A percentile compares a stretch with the other conserved stretches of the same genome.
Evolutionary conservation across 2,888 invertebrate species (phyloP).

Genomic region (Troides aeacus): DNA sequence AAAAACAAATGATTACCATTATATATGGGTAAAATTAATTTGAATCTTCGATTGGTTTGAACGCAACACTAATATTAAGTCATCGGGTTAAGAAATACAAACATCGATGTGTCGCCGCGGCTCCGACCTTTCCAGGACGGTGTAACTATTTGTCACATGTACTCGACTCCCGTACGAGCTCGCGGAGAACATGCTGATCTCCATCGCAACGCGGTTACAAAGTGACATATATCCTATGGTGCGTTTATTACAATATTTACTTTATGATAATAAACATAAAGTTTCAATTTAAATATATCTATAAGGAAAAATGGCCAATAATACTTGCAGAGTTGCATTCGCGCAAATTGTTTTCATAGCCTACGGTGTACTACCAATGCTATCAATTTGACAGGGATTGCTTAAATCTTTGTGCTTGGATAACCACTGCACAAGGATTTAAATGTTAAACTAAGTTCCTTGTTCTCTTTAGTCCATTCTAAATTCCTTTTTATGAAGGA

Average conservation of each 20-base stretch:
- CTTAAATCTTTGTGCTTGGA: conserved; percentile 54
- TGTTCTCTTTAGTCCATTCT: neutral
- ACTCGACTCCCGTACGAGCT: conserved; percentile 75
- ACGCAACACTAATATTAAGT: conserved; percentile 70
- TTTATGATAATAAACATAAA: conserved; percentile 32
- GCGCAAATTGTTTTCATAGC: conserved; percentile 61
- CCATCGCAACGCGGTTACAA: conserved; percentile 53
- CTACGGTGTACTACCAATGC: conserved; percentile 70
- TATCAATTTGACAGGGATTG: conserved; percentile 67
- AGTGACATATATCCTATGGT: conserved; percentile 39
- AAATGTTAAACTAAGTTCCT: neutral
- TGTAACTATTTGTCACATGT: conserved; percentile 79
- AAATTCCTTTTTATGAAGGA: neutral
- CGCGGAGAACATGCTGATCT: conserved; percentile 72
- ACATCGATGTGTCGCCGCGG: conserved; percentile 69
- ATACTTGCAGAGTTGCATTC: conserved; percentile 45
- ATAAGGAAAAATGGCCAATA: conserved; percentile 23
- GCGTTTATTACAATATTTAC: conserved; percentile 33
- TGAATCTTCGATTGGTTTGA: conserved; percentile 13
- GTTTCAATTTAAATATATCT: conserved; percentile 33
- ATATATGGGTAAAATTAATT: neutral
- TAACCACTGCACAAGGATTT: neutral
- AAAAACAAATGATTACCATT: too few species aligned
- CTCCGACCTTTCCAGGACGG: conserved; percentile 69
- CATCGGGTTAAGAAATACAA: conserved; percentile 72